These are phyloP conservation scores for Tylochromis polylepis DNA, from an alignment of 2,113 vertebrate species.

Conservation along the genomic window DNA sequence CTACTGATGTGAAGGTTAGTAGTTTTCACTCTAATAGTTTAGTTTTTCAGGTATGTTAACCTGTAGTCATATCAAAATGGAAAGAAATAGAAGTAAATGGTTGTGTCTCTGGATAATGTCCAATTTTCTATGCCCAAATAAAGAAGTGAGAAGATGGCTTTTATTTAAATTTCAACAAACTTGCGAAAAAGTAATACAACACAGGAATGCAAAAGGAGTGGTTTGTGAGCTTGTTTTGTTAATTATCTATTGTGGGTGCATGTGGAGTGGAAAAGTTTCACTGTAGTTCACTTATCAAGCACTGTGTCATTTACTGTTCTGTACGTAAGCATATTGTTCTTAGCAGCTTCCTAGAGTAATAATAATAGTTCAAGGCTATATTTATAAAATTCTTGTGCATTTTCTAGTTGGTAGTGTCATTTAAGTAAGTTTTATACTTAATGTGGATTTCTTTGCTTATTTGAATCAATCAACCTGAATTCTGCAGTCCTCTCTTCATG, in stretches of 20 bases:
- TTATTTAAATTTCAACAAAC: neutral
- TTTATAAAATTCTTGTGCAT: neutral
- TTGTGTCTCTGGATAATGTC: neutral
- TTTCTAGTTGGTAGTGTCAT: neutral
- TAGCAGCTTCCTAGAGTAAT: neutral
- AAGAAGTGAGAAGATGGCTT: neutral
- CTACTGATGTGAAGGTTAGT: conserved; percentile 7
- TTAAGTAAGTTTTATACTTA: neutral
- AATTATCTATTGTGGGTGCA: neutral
- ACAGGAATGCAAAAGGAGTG: neutral
- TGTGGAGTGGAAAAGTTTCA: neutral
- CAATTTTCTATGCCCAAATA: fast-evolving
- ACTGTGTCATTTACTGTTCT: neutral
- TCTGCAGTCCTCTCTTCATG: neutral
- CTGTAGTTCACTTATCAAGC: neutral
- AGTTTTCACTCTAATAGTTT: neutral
- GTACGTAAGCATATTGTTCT: neutral
- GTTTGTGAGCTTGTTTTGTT: neutral
- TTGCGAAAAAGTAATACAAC: neutral
- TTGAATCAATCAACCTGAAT: neutral
- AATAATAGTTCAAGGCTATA: neutral
- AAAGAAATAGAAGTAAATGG: neutral
- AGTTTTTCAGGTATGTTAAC: neutral
- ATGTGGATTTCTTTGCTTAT: neutral
- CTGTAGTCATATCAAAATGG: neutral